phyloP scores from a whole-genome alignment of 1,140 invertebrate species.

The Campoletis sonorensis region DNA sequence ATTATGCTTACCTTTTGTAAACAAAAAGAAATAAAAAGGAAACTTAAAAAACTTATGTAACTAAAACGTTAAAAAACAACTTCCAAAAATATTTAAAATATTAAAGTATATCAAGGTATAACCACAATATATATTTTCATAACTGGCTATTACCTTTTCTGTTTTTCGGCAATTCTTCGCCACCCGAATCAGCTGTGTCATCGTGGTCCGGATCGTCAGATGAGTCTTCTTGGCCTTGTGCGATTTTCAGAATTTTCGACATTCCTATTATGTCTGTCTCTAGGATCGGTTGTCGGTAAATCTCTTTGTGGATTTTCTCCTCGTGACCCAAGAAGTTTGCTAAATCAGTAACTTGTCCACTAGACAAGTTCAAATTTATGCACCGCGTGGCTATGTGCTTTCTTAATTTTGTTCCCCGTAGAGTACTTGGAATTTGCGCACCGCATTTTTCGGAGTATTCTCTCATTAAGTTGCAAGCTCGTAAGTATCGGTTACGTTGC shows the following conservation, averaged over 20 bases:
- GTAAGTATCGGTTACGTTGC: conserved; percentile 1
- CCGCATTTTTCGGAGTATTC: conserved; percentile 40
- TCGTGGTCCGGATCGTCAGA: not conserved
- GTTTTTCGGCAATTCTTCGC: not conserved
- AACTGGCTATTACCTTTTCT: not conserved
- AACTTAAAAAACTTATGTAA: too few relatives aligned
- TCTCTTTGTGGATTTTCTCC: conserved; percentile 20
- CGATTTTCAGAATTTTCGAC: not conserved
- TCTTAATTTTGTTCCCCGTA: conserved; percentile 35
- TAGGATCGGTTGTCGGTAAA: conserved; percentile 16
- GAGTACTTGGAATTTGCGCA: conserved; percentile 25
- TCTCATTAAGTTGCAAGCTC: conserved; percentile 42
- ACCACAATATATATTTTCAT: not conserved
- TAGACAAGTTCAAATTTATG: not conserved
- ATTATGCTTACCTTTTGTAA: not conserved
- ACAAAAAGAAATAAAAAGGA: not conserved
- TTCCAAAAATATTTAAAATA: not conserved
- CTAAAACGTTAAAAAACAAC: too few relatives aligned
- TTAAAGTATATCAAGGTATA: too few relatives aligned
- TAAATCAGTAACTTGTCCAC: not conserved
- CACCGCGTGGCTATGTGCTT: conserved; percentile 28
- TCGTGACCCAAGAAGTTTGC: conserved; percentile 27
- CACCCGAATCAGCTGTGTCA: not conserved
- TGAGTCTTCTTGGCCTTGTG: not conserved
- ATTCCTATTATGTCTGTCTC: conserved; percentile 25